Percentiles rank a stretch among this genome's conserved stretches.
phyloP scores from a whole-genome alignment of 2,113 vertebrate genomes.

The Meleagris gallopavo region DNA sequence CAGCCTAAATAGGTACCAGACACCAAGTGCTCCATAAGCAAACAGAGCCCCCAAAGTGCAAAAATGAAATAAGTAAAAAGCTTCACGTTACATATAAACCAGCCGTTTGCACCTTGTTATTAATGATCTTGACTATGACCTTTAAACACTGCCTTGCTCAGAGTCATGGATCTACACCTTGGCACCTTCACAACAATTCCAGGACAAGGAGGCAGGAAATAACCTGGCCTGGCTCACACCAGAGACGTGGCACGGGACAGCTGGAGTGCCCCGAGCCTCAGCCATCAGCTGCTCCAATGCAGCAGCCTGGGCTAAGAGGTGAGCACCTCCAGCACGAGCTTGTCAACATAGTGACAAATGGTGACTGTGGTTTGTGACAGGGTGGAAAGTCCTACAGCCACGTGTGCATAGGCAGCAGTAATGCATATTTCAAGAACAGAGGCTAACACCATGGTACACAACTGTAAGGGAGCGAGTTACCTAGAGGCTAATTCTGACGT shows the following conservation, averaged over 20 bases:
- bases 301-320: background rate
- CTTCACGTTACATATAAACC: constrained; percentile 83
- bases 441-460: background rate
- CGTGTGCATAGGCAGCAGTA: fast-evolving
- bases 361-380: background rate
- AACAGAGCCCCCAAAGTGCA: constrained; percentile 84
- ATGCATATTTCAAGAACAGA: background rate
- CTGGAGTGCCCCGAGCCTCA: background rate
- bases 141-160: constrained; percentile 71
- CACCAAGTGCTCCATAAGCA: constrained; percentile 86
- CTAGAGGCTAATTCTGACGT: background rate
- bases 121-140: constrained; percentile 80
- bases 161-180: constrained; percentile 71
- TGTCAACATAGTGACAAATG: background rate
- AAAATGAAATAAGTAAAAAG: constrained; percentile 85
- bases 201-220: constrained; percentile 47
- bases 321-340: background rate
- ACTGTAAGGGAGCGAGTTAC: background rate
- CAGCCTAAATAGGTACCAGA: constrained; percentile 86
- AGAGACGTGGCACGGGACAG: background rate
- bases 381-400: background rate
- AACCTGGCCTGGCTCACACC: background rate
- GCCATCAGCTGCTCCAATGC: background rate
- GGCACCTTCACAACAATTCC: constrained; percentile 74
- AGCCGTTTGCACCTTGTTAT: constrained; percentile 84